phyloP scores from a whole-genome alignment of 2,888 invertebrate species.

The Diarsia mendica region DNA sequence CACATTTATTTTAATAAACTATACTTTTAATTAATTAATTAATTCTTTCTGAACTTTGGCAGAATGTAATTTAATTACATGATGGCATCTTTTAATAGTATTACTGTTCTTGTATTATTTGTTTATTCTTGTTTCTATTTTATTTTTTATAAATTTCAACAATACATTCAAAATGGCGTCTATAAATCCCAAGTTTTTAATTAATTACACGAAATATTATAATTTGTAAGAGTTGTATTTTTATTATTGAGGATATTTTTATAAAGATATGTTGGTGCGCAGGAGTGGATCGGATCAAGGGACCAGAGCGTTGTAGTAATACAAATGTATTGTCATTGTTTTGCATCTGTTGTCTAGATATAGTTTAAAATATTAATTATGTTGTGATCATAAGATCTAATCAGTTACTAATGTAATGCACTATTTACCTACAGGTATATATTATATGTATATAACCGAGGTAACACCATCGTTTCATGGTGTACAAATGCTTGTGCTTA shows the following conservation, averaged over 20 bases:
- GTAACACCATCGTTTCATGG: slow-evolving; percentile 65
- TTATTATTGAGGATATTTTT: slow-evolving; percentile 67
- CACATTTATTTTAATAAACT: too few species aligned
- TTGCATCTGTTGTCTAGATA: slow-evolving; percentile 72
- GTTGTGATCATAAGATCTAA: slow-evolving; percentile 84
- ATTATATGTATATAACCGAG: slow-evolving; percentile 72
- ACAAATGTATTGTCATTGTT: slow-evolving; percentile 71
- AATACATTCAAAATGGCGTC: neutral
- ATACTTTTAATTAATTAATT: too few species aligned
- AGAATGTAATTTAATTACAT: neutral
- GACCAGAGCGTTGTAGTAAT: slow-evolving; percentile 82
- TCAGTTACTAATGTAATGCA: slow-evolving; percentile 81
- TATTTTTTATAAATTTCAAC: slow-evolving; percentile 3
- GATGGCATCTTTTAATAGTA: neutral
- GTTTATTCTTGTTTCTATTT: slow-evolving; percentile 4
- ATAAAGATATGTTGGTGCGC: slow-evolving; percentile 74
- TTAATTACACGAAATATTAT: slow-evolving; percentile 43
- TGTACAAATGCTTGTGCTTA: slow-evolving; percentile 86
- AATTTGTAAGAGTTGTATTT: slow-evolving; percentile 62
- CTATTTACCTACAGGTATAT: slow-evolving; percentile 79
- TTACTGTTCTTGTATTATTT: neutral
- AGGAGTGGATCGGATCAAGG: slow-evolving; percentile 73
- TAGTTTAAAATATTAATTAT: slow-evolving; percentile 75
- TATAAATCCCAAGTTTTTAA: slow-evolving; percentile 37
- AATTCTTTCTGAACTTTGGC: neutral